phyloP scores from a whole-genome alignment of 1,140 invertebrate species.

The Bombus sylvicola region DNA sequence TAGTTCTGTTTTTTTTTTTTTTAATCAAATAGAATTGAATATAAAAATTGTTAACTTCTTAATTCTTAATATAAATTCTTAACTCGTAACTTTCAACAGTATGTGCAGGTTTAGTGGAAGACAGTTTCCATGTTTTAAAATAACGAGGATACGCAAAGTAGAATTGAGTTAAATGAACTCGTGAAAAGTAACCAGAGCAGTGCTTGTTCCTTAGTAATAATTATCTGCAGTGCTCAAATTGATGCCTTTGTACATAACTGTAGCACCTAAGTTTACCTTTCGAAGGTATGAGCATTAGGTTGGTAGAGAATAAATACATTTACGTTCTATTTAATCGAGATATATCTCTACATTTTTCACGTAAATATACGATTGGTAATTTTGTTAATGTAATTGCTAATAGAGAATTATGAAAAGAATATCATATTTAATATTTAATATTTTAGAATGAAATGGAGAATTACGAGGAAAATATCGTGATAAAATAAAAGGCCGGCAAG shows the following conservation, averaged over 20 bases:
- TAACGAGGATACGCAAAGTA: background rate
- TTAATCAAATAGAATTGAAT: background rate
- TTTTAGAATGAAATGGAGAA: background rate
- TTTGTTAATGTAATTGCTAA: background rate
- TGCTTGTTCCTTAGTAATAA: background rate
- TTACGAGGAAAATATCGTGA: background rate
- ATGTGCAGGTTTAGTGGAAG: background rate
- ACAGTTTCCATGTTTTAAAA: background rate
- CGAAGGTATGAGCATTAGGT: background rate
- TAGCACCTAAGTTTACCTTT: background rate
- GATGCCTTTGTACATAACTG: background rate
- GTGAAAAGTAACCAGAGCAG: background rate
- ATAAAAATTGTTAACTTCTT: background rate
- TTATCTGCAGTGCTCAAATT: constrained; percentile 7
- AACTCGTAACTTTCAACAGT: background rate
- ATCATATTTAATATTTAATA: too few relatives aligned
- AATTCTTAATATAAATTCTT: background rate
- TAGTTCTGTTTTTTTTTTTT: too few relatives aligned
- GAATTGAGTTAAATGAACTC: background rate
- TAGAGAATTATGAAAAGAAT: background rate
- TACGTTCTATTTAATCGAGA: background rate
- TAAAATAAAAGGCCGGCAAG: background rate
- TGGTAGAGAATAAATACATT: background rate
- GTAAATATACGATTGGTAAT: background rate
- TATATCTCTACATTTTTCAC: background rate